A percentile compares a stretch with the other conserved stretches of the same genome.
Conservation (phyloP, 2,113 vertebrate species). For the Castor canadensis region DNA sequence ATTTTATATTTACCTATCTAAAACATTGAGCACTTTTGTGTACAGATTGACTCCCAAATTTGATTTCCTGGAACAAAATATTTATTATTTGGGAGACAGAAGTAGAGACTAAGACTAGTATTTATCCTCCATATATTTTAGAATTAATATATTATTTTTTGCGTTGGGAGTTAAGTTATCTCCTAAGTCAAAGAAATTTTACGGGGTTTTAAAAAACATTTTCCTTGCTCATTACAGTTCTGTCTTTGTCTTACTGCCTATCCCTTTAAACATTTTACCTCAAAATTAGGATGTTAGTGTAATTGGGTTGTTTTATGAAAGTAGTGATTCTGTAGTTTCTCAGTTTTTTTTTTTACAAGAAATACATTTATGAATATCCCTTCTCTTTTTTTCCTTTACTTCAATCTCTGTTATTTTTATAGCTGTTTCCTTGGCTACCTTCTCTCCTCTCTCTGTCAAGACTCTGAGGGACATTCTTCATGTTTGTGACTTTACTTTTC, state of each 20-base stretch:
- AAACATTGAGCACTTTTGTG: not conserved
- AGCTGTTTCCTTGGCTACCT: not conserved
- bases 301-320: not conserved
- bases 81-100: not conserved
- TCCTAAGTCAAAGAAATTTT: not conserved
- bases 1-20: not conserved
- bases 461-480: not conserved
- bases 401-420: not conserved
- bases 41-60: not conserved
- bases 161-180: not conserved
- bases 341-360: not conserved
- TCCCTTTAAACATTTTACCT: not conserved
- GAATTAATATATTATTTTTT: not conserved
- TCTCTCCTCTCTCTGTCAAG: not conserved
- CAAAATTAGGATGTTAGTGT: not conserved
- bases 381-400: not conserved
- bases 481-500: not conserved
- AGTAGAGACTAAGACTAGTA: not conserved
- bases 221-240: not conserved
- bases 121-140: slow-evolving; percentile 1
- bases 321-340: not conserved
- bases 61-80: slow-evolving; percentile 5
- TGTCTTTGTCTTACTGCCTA: not conserved
- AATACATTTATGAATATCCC: not conserved
- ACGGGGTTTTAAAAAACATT: not conserved